Base-by-base conservation (phyloP, 92 coral and sea anemone species). In the Isaurus tuberculatus region DNA sequence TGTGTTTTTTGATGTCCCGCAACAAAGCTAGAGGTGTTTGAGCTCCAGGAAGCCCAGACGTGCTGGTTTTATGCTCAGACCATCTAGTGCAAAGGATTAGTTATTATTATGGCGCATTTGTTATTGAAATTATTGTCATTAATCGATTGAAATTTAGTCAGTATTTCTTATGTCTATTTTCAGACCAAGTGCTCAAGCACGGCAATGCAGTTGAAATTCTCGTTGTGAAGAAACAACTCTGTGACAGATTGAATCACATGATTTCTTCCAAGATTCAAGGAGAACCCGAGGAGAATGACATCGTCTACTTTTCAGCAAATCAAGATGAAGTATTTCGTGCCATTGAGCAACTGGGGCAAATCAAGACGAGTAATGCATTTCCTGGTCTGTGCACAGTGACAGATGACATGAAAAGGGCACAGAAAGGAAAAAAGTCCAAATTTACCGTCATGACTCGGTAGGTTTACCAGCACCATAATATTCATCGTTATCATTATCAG, bases 201-300 rank as follows among this genome's bases (percentile, higher is more conserved):
- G 99, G 99, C 0, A 96, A 96, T 78, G 89, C 98, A n/a, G 98
- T 94, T 43, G 99, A 96, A 89, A 92, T 96, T 40, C 90, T 96
- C 25, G 99, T 96, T 31, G 94, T 96, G 63, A 94, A 94, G 82
- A 94, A 94, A 65, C 92, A 94, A 91, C 93, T 96, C 0, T 96
- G 97, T 31, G 98, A 96, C 73, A 90, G 99, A 75, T 84, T 96
- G 28, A 93, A 94, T 72, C 95, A 92, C 60, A 93, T 96, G 43
- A 88, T 94, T 80, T 88, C 99, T 43, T 78, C 98, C 40, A 96
- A 96, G 88, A 88, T 94, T 65, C 94, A 90, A 73, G 98, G 95
- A 40, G 99, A 96, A 13, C 98, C 99, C 17, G 98, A 96, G 83
- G 99, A 96, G 78, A 96, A 96, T 78, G 99, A 96, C 89, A 91